Conservation (phyloP, 2,888 invertebrate genomes). For the Fragum whitleyi region DNA sequence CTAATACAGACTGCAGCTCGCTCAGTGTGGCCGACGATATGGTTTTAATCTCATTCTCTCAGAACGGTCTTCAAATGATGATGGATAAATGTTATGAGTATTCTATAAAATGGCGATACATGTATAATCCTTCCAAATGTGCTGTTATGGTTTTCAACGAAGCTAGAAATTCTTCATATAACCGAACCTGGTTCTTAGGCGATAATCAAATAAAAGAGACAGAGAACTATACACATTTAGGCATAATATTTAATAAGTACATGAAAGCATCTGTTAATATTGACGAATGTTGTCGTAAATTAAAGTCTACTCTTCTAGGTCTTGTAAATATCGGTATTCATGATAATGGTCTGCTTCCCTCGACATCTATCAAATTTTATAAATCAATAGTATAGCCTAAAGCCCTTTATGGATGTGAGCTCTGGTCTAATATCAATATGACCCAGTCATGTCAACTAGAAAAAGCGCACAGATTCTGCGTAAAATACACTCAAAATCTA, state of each 20-base stretch:
- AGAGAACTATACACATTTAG: background rate
- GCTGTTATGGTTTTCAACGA: conserved; percentile 15
- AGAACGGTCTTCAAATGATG: background rate
- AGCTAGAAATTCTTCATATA: background rate
- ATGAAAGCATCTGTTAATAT: too few relatives aligned
- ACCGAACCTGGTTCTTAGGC: background rate
- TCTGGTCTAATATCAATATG: too few relatives aligned
- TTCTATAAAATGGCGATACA: conserved; percentile 5
- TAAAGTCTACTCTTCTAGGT: too few relatives aligned
- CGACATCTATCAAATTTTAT: too few relatives aligned
- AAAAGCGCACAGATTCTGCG: too few relatives aligned
- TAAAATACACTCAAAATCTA: too few relatives aligned
- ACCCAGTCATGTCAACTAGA: background rate
- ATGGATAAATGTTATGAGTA: conserved; percentile 7
- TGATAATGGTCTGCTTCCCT: too few relatives aligned
- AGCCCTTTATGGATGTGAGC: too few relatives aligned
- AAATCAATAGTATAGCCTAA: too few relatives aligned
- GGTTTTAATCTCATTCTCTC: background rate
- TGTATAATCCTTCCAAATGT: conserved; percentile 1
- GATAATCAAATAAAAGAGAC: background rate
- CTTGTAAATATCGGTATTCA: too few relatives aligned
- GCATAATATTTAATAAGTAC: too few relatives aligned
- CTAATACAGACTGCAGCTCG: background rate
- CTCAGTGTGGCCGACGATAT: conserved; percentile 19
- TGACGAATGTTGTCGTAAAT: too few relatives aligned